phyloP scores from a whole-genome alignment of 2,797 vertebrate genomes.

The Pipistrellus pipistrellus region DNA sequence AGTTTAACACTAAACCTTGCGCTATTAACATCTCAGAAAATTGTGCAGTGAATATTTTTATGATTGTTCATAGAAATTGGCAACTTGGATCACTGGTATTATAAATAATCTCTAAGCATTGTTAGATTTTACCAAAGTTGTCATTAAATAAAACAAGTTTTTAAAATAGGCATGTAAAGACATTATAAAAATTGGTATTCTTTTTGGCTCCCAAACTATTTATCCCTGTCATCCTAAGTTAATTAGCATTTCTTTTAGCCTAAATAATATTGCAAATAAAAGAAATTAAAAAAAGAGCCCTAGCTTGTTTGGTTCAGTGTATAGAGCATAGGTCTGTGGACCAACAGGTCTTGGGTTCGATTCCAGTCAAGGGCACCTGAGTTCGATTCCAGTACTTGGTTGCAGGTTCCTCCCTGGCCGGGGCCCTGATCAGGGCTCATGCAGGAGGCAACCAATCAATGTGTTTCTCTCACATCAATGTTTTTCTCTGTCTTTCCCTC shows the following conservation, averaged over 20 bases:
- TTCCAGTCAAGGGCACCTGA: too few species aligned
- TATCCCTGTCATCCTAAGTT: not conserved
- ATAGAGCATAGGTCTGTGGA: too few species aligned
- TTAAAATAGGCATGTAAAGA: not conserved
- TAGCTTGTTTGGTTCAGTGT: too few species aligned
- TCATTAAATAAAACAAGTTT: not conserved
- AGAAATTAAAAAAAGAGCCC: not conserved
- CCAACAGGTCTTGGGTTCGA: too few species aligned
- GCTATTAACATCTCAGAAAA: not conserved
- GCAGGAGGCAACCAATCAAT: too few species aligned
- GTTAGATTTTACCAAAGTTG: constrained; percentile 35
- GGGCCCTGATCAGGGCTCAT: too few species aligned
- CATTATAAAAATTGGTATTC: not conserved
- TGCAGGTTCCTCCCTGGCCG: too few species aligned
- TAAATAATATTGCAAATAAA: not conserved
- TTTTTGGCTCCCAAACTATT: not conserved
- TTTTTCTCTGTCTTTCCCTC: too few species aligned
- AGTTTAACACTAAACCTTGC: not conserved
- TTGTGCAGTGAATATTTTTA: not conserved
- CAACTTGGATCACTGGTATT: not conserved
- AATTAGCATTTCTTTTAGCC: not conserved
- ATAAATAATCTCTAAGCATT: not conserved
- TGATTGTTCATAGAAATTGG: not conserved
- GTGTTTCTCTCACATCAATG: too few species aligned
- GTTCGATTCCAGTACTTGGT: too few species aligned